Evolutionary conservation across 2,797 vertebrate genomes (phyloP).

Genomic region (Helostoma temminkii): DNA sequence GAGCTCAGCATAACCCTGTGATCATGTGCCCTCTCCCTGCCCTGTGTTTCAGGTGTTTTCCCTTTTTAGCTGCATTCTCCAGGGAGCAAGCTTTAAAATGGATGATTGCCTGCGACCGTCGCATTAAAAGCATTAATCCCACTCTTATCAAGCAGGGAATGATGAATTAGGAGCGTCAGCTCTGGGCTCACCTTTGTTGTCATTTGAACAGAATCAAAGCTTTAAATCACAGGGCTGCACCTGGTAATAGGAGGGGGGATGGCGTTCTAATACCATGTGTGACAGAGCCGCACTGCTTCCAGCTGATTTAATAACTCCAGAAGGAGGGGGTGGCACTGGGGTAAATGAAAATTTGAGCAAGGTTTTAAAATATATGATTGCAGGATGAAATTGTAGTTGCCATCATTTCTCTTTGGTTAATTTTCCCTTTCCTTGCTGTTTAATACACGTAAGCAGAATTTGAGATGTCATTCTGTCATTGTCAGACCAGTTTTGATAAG

Average conservation of each 20-base stretch:
- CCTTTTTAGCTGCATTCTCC: slow-evolving; percentile 80
- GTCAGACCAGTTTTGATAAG: slow-evolving; percentile 40
- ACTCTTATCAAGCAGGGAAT: slow-evolving; percentile 85
- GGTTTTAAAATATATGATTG: slow-evolving; percentile 77
- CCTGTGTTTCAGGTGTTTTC: slow-evolving; percentile 83
- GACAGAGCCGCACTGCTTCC: slow-evolving; percentile 79
- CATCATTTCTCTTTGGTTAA: slow-evolving; percentile 65
- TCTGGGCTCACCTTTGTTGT: slow-evolving; percentile 86
- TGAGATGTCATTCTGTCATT: slow-evolving; percentile 51
- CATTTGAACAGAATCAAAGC: slow-evolving; percentile 88
- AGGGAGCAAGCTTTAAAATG: slow-evolving; percentile 81
- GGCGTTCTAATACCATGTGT: slow-evolving; percentile 77
- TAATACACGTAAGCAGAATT: slow-evolving; percentile 46
- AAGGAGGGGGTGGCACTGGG: slow-evolving; percentile 68
- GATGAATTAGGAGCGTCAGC: slow-evolving; percentile 85
- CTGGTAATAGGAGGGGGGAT: slow-evolving; percentile 80
- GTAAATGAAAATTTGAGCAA: slow-evolving; percentile 80
- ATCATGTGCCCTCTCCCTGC: slow-evolving; percentile 64
- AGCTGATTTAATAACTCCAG: slow-evolving; percentile 83
- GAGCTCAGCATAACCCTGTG: slow-evolving; percentile 59
- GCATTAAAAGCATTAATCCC: slow-evolving; percentile 87
- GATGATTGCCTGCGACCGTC: slow-evolving; percentile 82
- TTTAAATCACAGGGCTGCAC: slow-evolving; percentile 86
- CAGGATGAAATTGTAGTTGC: slow-evolving; percentile 70
- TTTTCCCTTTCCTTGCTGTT: slow-evolving; percentile 39